Percentiles rank a stretch among this genome's conserved stretches.
phyloP scores from a whole-genome alignment of 2,888 invertebrate species.

The Drepana falcataria region DNA sequence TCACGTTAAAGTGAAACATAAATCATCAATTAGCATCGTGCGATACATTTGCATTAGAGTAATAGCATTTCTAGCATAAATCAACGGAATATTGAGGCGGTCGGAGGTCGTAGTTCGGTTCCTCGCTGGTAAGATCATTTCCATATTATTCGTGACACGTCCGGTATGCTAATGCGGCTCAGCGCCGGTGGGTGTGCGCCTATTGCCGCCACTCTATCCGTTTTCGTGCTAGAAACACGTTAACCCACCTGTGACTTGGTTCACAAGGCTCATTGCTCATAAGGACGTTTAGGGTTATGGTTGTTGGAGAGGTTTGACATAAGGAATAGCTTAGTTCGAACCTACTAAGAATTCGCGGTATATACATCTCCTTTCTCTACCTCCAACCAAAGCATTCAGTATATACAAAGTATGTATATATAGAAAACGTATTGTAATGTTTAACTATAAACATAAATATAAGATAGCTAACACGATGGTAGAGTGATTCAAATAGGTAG shows the following conservation, averaged over 20 bases:
- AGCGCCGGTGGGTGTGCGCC: conserved; percentile 21
- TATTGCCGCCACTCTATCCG: conserved; percentile 28
- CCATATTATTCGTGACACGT: conserved; percentile 75
- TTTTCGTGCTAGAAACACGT: conserved; percentile 32
- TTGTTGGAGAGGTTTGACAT: too few relatives aligned
- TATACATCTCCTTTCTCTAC: too few relatives aligned
- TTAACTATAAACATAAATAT: too few relatives aligned
- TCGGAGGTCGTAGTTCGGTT: conserved; percentile 32
- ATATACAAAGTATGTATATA: too few relatives aligned
- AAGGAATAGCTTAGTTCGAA: too few relatives aligned
- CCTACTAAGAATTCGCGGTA: too few relatives aligned
- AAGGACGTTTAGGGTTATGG: background rate
- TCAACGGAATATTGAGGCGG: conserved; percentile 56
- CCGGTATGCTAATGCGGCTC: conserved; percentile 66
- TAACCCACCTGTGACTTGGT: conserved; percentile 35
- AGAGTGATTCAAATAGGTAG: too few relatives aligned
- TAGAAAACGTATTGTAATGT: too few relatives aligned
- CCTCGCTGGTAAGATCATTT: conserved; percentile 53
- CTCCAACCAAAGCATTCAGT: too few relatives aligned
- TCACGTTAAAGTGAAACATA: too few relatives aligned
- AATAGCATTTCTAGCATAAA: conserved; percentile 48
- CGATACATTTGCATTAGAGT: conserved; percentile 34
- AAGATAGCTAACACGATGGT: too few relatives aligned
- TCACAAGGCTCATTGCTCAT: conserved; percentile 18
- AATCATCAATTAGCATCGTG: conserved; percentile 6